Evolutionary conservation across 2,888 invertebrate genomes (phyloP).

Genomic region (Cinara cedri): DNA sequence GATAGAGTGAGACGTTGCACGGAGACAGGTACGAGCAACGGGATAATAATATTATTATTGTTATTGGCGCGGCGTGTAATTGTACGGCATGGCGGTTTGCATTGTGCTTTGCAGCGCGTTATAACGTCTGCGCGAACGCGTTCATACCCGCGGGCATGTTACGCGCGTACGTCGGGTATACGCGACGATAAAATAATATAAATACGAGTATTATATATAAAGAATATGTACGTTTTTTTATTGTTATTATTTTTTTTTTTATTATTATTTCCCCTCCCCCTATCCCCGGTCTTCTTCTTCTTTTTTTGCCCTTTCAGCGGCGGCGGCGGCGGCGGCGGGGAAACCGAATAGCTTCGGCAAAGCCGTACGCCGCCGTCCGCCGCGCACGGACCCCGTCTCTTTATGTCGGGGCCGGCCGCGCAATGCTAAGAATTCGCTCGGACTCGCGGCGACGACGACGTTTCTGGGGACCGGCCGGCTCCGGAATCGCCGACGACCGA

Average conservation of each 20-base stretch:
- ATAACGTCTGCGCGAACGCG: too few relatives aligned
- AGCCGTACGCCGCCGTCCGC: constrained; percentile 7
- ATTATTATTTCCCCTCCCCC: not conserved
- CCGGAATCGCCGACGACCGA: constrained; percentile 15
- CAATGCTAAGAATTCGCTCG: constrained; percentile 49
- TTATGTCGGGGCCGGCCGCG: constrained; percentile 28
- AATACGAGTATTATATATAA: not conserved
- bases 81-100: too few relatives aligned
- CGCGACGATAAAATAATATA: too few relatives aligned
- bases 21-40: too few relatives aligned
- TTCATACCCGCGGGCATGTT: too few relatives aligned
- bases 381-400: constrained; percentile 10
- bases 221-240: constrained; percentile 9
- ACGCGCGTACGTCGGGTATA: not conserved
- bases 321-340: not conserved
- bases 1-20: too few relatives aligned
- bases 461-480: constrained; percentile 35
- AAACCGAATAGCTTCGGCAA: constrained; percentile 21
- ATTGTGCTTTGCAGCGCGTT: too few relatives aligned
- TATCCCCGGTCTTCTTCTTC: not conserved
- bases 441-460: constrained; percentile 9
- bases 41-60: too few relatives aligned
- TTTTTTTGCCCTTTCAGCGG: not conserved
- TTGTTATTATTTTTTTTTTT: not conserved
- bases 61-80: too few relatives aligned